These are phyloP conservation scores for Camponotus pennsylvanicus DNA, from an alignment of 1,140 invertebrate species.

Conservation along the genomic window DNA sequence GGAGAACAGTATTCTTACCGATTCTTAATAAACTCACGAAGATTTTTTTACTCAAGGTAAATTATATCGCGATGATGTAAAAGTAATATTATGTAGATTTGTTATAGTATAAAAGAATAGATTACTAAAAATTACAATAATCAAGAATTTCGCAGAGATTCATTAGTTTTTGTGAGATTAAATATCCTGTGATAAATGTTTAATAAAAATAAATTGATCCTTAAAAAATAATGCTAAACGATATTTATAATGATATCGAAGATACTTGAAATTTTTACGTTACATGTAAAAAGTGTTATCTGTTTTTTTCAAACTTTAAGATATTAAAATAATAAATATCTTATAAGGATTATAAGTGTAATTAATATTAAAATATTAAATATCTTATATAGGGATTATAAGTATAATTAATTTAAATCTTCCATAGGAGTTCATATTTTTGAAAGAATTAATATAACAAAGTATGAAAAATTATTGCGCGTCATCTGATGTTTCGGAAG, in stretches of 20 bases:
- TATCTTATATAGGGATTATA: background rate
- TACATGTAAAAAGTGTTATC: background rate
- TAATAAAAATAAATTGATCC: background rate
- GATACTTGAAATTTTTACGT: background rate
- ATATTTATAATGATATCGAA: background rate
- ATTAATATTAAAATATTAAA: background rate
- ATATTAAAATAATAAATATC: no score
- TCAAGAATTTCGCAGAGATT: background rate
- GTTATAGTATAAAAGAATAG: no score
- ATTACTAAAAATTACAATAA: background rate
- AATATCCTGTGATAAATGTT: background rate
- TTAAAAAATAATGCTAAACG: background rate
- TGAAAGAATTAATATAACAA: background rate
- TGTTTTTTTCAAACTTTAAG: background rate
- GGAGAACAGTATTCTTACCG: background rate
- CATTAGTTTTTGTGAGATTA: background rate
- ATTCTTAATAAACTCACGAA: background rate
- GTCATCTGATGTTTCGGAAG: background rate
- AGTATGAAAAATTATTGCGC: background rate
- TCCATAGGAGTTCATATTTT: background rate
- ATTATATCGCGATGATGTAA: background rate
- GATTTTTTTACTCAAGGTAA: background rate
- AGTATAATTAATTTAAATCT: constrained; percentile 4
- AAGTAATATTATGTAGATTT: no score
- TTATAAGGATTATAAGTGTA: background rate